Evolutionary conservation across 2,113 vertebrate genomes (phyloP), one percentile per base, ranked within the genome.

Genomic region (Heloderma charlesbogerti): DNA sequence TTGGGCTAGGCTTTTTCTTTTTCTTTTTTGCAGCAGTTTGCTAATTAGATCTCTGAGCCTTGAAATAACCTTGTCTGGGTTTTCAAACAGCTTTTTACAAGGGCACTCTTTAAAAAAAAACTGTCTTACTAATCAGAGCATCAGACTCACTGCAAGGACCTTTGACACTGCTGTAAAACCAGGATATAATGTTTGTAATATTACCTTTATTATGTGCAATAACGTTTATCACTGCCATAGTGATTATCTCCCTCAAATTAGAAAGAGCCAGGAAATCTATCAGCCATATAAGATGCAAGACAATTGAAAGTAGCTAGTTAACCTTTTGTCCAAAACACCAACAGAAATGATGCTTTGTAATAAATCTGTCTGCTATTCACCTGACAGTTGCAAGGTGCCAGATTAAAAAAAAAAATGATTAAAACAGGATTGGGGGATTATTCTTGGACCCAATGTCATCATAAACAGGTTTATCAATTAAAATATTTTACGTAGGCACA

Each of bases 211-310:
- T 82, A 80, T 15, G 51, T 77, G 90, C 89, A 87, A 5, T 93
- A 84, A 77, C 92, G 90, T 96, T 93, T 95, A 37, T 95, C 94
- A 88, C 78, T 95, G 94, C 93, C 93, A 90, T 2, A 12, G 86
- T 87, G 90, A 95, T 96, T 94, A 96, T 95, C 93, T 95, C 75
- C 91, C 63, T 93, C 89, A 95, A 94, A 95, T 95, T 95, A 94
- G 90, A 90, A 88, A 48, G 83, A 93, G 69, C 93, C 91, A 91
- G 81, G 89, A 67, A 92, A 88, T 92, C 86, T 69, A 88, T 93
- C 85, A 94, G 88, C 80, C n/a, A 27, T 88, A 86, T 88, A 86
- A 81, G 82, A 91, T 87, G 22, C 90, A 67, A 1, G 77, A 27
- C 85, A 80, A 8, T 25, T 2, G 77, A 82, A 63, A 82, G 34